These are phyloP conservation scores for Lasioglossum vierecki DNA, from an alignment of 2,888 invertebrate genomes.

Conservation along the genomic window DNA sequence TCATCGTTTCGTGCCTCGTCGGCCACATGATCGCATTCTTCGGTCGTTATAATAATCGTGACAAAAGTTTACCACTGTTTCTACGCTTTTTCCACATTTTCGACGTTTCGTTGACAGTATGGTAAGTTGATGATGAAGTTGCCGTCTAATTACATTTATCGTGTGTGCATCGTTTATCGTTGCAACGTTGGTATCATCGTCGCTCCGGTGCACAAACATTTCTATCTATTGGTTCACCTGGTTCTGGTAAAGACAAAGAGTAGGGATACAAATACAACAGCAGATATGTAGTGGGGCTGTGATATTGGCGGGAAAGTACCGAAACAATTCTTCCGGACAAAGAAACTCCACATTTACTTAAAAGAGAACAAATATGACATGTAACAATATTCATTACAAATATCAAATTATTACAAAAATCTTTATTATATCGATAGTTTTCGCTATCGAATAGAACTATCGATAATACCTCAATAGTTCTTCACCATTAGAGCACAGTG, in stretches of 20 bases:
- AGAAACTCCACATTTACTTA: too few species aligned
- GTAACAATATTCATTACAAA: too few species aligned
- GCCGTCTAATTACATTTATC: slow-evolving; percentile 45
- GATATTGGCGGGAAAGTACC: too few species aligned
- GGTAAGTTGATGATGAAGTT: slow-evolving; percentile 73
- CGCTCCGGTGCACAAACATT: background rate
- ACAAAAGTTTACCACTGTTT: slow-evolving; percentile 33
- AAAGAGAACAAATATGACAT: too few species aligned
- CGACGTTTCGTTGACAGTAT: slow-evolving; percentile 75
- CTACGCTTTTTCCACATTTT: slow-evolving; percentile 69
- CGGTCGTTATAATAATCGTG: slow-evolving; percentile 48
- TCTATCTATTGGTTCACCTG: slow-evolving; percentile 1
- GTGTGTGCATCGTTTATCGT: slow-evolving; percentile 12
- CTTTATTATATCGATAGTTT: too few species aligned
- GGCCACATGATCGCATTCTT: slow-evolving; percentile 86
- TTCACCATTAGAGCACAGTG: too few species aligned
- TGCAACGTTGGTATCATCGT: slow-evolving; percentile 38
- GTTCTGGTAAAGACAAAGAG: background rate
- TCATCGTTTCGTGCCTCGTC: slow-evolving; percentile 90
- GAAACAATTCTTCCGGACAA: too few species aligned
- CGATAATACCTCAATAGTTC: too few species aligned
- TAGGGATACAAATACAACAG: too few species aligned
- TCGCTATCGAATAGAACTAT: too few species aligned
- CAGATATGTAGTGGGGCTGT: too few species aligned
- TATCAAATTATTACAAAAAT: too few species aligned